Conservation (phyloP, 2,888 invertebrate species). For the Pachliopta kotzebuea region DNA sequence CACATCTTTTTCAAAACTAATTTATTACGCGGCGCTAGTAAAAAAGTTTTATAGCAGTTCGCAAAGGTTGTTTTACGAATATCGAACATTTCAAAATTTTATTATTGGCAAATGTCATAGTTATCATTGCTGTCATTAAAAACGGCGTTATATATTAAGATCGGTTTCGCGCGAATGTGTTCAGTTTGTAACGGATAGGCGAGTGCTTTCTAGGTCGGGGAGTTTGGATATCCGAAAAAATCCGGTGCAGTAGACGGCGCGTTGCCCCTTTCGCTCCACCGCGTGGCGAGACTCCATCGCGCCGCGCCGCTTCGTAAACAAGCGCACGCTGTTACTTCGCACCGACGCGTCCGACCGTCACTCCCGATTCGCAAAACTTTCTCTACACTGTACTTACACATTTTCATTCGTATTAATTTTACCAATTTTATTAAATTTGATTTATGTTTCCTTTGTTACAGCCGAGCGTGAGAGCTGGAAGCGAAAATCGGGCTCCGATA, state of each 20-base stretch:
- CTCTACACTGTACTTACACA: constrained; percentile 3
- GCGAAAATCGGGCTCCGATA: constrained; percentile 75
- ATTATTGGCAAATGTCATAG: constrained; percentile 21
- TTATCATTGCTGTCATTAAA: constrained; percentile 18
- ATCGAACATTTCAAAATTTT: constrained; percentile 15
- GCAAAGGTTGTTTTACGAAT: constrained; percentile 10
- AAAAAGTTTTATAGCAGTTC: constrained; percentile 22
- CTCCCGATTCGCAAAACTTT: constrained; percentile 21
- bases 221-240: constrained; percentile 27
- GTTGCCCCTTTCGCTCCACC: constrained; percentile 53
- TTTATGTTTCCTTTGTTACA: constrained; percentile 51
- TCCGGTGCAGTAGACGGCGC: constrained; percentile 52
- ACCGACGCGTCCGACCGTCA: constrained; percentile 28
- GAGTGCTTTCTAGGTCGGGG: constrained; percentile 35
- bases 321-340: constrained; percentile 35
- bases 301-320: constrained; percentile 23
- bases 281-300: constrained; percentile 24
- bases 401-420: not conserved
- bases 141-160: constrained; percentile 2
- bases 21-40: not conserved
- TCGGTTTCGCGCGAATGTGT: constrained; percentile 32
- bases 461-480: constrained; percentile 64
- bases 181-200: constrained; percentile 45
- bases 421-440: not conserved
- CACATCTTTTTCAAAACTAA: not conserved